phyloP scores from a whole-genome alignment of 2,888 invertebrate species.

The Ochropleura plecta region DNA sequence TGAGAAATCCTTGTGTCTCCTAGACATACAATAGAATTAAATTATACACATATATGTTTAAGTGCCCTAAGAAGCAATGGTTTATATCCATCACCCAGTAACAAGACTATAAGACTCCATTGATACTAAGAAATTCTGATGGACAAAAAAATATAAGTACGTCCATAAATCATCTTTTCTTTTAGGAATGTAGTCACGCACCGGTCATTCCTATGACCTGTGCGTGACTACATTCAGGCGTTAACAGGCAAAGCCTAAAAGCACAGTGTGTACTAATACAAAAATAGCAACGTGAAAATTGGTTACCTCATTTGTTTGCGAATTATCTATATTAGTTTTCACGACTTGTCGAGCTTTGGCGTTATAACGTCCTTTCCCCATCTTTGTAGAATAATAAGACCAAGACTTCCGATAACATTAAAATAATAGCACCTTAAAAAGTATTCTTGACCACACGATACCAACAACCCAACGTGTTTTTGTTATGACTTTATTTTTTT shows the following conservation, averaged over 20 bases:
- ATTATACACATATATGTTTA: too few relatives aligned
- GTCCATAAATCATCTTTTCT: neutral
- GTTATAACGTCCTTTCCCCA: conserved; percentile 94
- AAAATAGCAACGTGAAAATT: conserved; percentile 18
- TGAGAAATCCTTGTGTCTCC: too few relatives aligned
- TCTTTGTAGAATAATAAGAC: conserved; percentile 68
- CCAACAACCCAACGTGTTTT: conserved; percentile 62
- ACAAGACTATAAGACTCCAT: neutral
- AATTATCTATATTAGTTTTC: conserved; percentile 93
- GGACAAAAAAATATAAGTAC: neutral
- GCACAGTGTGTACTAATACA: neutral
- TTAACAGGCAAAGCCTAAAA: neutral
- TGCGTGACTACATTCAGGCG: too few relatives aligned
- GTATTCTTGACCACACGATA: conserved; percentile 4
- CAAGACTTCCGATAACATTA: conserved; percentile 14
- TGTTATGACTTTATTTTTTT: conserved; percentile 78
- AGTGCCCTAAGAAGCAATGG: neutral
- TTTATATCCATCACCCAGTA: neutral
- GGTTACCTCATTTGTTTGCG: conserved; percentile 92
- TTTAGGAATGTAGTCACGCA: neutral
- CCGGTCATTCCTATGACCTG: too few relatives aligned
- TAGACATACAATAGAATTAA: too few relatives aligned
- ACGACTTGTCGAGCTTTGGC: conserved; percentile 93
- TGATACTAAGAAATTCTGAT: neutral
- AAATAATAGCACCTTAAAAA: neutral